Base-by-base conservation (phyloP, 2,113 vertebrate genomes). In the Terrapene triunguis region DNA sequence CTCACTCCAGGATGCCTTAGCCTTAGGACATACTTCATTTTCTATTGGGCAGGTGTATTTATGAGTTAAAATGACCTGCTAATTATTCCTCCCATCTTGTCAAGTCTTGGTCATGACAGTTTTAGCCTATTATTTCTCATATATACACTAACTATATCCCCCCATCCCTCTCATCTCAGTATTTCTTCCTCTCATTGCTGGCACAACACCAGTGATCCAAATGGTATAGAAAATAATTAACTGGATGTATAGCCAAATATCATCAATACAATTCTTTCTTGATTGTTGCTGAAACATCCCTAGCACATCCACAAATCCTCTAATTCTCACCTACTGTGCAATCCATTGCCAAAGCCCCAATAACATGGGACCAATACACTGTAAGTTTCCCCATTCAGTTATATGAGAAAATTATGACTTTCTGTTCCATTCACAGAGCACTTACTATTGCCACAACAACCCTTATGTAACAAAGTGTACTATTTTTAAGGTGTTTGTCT, bases 121-220 rank as follows among this genome's bases (percentile, higher is more conserved):
- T 13, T 76, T 12, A 25, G 38, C 50, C 50, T 69, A 3, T 38
- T 35, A 17, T 35, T 29, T 21, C n/a, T 69, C 47, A 50, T 25
- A 25, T 48, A 1, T 42, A n/a, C 74, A 16, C 3, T 9, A 1
- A 1, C 5, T 2, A 24, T 27, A 7, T 24, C 22, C 62, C 51
- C n/a, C 2, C 0, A 6, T 50, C 13, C 24, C 51, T 22, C 48
- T 79, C 50, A 22, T 6, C 90, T 88, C 11, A 94, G 6, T 47
- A 85, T 14, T 38, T 91, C 72, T 38, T 79, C 65, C 19, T 72
- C 17, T 72, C n/a, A 72, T 72, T 72, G n/a, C 8, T 38, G 35
- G n/a, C 65, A 22, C n/a, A 38, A 21, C 17, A 38, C 9, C n/a
- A 72, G 7, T 72, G 65, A 38, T 21, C n/a, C 65, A 21, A 38